Conservation (phyloP, 2,888 invertebrate species). For the Drosophila mimica region DNA sequence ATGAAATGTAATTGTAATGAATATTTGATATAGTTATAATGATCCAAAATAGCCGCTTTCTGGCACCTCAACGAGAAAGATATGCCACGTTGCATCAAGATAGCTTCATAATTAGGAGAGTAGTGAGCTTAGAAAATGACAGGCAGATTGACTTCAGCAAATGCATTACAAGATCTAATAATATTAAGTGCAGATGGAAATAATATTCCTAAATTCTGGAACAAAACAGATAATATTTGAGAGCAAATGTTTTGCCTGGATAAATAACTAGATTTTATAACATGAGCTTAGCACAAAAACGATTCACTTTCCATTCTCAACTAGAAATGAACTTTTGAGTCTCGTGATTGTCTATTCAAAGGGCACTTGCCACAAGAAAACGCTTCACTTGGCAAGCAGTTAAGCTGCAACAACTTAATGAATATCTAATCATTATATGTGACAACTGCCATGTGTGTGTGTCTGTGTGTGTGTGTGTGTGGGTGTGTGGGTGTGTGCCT, state of each 20-base stretch:
- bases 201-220: not conserved
- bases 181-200: not conserved
- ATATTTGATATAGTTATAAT: not conserved
- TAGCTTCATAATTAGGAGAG: not conserved
- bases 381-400: constrained; percentile 49
- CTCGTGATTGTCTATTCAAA: constrained; percentile 1
- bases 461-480: not conserved
- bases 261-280: not conserved
- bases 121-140: no score
- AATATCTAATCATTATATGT: constrained; percentile 58
- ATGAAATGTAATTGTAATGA: not conserved
- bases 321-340: not conserved
- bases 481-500: constrained; percentile 6
- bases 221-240: not conserved
- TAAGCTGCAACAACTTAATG: constrained; percentile 61
- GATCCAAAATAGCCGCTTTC: not conserved
- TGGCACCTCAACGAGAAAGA: not conserved
- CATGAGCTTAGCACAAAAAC: constrained; percentile 1
- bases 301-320: not conserved
- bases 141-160: not conserved
- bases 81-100: not conserved
- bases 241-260: not conserved
- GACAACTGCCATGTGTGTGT: constrained; percentile 39
- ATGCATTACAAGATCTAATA: not conserved
- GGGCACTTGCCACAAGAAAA: constrained; percentile 43